Percentiles rank a stretch among this genome's conserved stretches.
Conservation (phyloP, 2,113 vertebrate genomes). For the Haplochromis burtoni region DNA sequence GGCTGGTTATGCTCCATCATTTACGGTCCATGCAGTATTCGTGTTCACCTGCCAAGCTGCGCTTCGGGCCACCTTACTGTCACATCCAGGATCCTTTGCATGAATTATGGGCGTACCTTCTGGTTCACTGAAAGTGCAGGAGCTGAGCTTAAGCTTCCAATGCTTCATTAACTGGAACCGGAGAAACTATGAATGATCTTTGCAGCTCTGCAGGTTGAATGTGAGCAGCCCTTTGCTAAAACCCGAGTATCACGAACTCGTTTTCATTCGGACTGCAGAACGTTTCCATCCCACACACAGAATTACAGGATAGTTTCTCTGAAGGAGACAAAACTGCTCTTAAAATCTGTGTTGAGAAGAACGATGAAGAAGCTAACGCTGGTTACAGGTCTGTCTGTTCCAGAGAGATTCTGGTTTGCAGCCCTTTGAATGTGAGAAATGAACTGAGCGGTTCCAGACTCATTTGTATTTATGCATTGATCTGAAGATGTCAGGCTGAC, state of each 20-base stretch:
- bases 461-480: neutral
- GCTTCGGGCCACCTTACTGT: neutral
- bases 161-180: neutral
- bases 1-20: neutral
- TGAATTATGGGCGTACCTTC: neutral
- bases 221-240: neutral
- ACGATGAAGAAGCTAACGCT: neutral
- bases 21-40: neutral
- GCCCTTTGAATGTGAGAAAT: neutral
- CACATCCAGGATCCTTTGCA: neutral
- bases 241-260: neutral
- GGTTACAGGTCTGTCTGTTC: fast-evolving
- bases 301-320: neutral
- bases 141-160: neutral
- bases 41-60: neutral
- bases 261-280: neutral
- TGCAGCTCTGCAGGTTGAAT: neutral
- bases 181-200: neutral
- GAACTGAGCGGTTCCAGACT: neutral
- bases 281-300: neutral
- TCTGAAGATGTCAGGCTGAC: neutral
- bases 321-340: neutral
- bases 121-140: neutral
- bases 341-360: neutral
- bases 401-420: neutral